Evolutionary conservation across 2,797 vertebrate species (phyloP).

Genomic region (Astyanax mexicanus): DNA sequence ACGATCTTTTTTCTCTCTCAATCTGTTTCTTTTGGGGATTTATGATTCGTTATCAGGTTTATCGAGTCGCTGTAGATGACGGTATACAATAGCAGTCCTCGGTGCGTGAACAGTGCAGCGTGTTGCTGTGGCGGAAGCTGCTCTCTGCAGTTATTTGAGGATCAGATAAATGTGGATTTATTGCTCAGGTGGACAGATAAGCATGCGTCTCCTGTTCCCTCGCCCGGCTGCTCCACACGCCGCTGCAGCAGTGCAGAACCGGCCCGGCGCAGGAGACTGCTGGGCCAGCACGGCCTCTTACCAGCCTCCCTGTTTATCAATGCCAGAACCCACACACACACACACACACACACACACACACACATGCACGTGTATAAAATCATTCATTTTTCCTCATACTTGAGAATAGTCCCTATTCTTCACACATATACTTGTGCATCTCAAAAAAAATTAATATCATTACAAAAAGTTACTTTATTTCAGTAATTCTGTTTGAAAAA

Average conservation of each 20-base stretch:
- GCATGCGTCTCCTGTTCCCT: not conserved
- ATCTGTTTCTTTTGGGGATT: not conserved
- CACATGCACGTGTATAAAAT: no score
- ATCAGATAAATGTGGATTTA: slow-evolving; percentile 24
- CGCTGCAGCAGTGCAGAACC: not conserved
- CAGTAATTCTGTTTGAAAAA: no score
- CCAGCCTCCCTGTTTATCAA: not conserved
- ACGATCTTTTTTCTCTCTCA: slow-evolving; percentile 3
- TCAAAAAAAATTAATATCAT: no score
- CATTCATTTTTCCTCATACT: no score
- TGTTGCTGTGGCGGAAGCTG: not conserved
- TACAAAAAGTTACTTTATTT: no score
- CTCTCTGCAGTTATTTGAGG: slow-evolving; percentile 4
- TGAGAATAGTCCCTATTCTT: no score
- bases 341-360: not conserved
- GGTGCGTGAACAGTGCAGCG: not conserved
- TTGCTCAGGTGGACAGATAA: slow-evolving; percentile 22
- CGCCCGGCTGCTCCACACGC: slow-evolving; percentile 9
- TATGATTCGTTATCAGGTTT: not conserved
- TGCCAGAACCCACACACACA: not conserved
- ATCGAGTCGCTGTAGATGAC: not conserved
- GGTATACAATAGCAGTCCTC: not conserved
- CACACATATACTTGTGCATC: no score
- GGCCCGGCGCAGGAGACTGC: not conserved
- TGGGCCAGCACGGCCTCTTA: not conserved